Conservation (phyloP, 1,140 invertebrate species). For the Drosophila pseudoobscura region DNA sequence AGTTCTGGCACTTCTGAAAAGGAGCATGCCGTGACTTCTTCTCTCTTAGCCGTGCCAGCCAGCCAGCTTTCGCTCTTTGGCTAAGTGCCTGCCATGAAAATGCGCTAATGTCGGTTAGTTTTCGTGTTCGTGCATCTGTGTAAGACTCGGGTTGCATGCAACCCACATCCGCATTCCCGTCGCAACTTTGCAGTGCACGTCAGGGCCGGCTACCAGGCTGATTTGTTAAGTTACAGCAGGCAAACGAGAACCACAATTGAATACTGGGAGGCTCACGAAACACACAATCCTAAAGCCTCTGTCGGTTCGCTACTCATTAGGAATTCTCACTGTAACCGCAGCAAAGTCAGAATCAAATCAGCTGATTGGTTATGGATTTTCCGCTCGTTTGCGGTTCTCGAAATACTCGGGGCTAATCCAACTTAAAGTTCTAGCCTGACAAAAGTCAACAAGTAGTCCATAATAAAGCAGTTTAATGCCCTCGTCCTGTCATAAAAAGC, state of each 20-base stretch:
- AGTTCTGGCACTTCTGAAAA: slow-evolving; percentile 20
- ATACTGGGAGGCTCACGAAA: slow-evolving; percentile 6
- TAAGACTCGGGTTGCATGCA: neutral
- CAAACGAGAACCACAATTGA: slow-evolving; percentile 37
- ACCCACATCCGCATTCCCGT: slow-evolving; percentile 1
- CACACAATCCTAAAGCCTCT: neutral
- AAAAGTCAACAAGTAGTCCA: slow-evolving; percentile 77
- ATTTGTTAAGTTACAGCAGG: slow-evolving; percentile 18
- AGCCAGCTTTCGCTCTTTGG: slow-evolving; percentile 32
- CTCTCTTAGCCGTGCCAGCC: slow-evolving; percentile 2
- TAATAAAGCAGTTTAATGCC: slow-evolving; percentile 71
- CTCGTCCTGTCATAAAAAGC: slow-evolving; percentile 55
- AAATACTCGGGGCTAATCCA: slow-evolving; percentile 29
- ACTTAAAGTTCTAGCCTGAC: slow-evolving; percentile 59
- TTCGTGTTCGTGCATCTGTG: slow-evolving; percentile 19
- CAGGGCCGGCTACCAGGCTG: slow-evolving; percentile 13
- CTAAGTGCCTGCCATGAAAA: slow-evolving; percentile 69
- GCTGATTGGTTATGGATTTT: slow-evolving; percentile 62
- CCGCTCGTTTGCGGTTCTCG: slow-evolving; percentile 47
- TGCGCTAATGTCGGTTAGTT: slow-evolving; percentile 50
- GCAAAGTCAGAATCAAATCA: slow-evolving; percentile 54
- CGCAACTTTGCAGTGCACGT: slow-evolving; percentile 11
- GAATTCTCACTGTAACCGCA: slow-evolving; percentile 26
- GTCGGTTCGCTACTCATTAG: slow-evolving; percentile 24
- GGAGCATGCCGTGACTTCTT: neutral